phyloP scores from a whole-genome alignment of 2,113 vertebrate genomes.

The Romanogobio albipinnatus region DNA sequence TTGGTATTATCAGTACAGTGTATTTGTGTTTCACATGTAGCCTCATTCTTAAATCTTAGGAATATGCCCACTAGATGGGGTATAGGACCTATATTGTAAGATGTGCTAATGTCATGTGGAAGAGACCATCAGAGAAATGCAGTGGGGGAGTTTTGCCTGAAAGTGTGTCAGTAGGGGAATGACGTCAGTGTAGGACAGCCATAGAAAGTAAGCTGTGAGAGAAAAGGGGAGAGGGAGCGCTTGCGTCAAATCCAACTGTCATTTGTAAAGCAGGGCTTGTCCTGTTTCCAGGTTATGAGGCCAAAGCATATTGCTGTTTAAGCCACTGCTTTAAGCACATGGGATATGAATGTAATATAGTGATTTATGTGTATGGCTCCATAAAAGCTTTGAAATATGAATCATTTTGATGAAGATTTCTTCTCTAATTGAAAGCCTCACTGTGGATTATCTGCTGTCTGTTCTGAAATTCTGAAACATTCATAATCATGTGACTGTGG shows the following conservation, averaged over 20 bases:
- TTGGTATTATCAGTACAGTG: too few species aligned
- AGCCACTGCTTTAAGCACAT: neutral
- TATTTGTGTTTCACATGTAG: neutral
- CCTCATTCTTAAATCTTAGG: neutral
- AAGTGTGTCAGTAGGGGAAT: constrained; percentile 52
- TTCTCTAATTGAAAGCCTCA: neutral
- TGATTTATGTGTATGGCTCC: neutral
- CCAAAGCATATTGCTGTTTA: neutral
- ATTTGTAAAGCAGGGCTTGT: neutral
- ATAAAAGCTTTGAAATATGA: neutral
- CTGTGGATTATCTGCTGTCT: neutral
- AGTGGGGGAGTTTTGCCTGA: constrained; percentile 1
- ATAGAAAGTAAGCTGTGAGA: neutral
- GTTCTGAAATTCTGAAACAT: neutral
- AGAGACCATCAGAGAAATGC: constrained; percentile 38
- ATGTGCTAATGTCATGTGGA: constrained; percentile 14
- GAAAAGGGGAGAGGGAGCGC: neutral
- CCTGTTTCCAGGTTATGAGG: neutral
- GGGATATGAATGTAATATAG: neutral
- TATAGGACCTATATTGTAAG: constrained; percentile 36
- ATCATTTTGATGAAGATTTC: neutral
- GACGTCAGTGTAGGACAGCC: neutral
- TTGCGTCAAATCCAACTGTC: neutral
- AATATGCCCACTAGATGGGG: constrained; percentile 50
- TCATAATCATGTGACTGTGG: neutral